A percentile compares a stretch with the other conserved stretches of the same genome.
Evolutionary conservation across 2,113 vertebrate genomes (phyloP).

Genomic region (Aptenodytes patagonicus): DNA sequence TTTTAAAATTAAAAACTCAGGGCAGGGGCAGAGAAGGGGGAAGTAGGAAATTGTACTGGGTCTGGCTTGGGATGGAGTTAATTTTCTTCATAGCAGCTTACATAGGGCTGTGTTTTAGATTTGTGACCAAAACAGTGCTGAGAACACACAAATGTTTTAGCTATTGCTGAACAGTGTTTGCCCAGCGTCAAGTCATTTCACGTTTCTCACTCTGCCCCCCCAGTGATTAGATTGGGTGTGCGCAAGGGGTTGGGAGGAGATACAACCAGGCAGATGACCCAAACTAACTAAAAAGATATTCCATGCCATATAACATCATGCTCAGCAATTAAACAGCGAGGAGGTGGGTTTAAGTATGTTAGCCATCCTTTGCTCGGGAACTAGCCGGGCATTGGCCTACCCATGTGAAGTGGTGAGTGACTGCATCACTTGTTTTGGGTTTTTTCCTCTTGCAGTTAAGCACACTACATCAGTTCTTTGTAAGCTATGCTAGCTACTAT

Average conservation of each 20-base stretch:
- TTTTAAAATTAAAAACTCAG: conserved; percentile 7
- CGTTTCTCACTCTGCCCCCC: background rate
- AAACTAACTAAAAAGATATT: background rate
- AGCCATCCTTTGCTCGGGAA: background rate
- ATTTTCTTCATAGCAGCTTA: background rate
- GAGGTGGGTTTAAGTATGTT: background rate
- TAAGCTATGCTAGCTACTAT: background rate
- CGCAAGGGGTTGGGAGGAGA: background rate
- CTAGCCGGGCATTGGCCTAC: background rate
- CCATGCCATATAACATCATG: background rate
- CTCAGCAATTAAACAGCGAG: background rate
- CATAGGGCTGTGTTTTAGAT: background rate
- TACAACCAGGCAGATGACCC: background rate
- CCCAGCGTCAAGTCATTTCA: background rate
- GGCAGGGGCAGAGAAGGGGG: background rate
- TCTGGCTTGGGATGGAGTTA: background rate
- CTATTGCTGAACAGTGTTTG: background rate
- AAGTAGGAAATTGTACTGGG: background rate
- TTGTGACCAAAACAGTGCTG: background rate
- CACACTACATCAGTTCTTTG: background rate
- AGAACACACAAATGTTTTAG: background rate
- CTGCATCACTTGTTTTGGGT: background rate
- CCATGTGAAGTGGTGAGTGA: background rate
- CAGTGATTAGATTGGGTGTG: background rate
- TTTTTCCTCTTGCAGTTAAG: background rate